Evolutionary conservation across 1,140 invertebrate species (phyloP).

Genomic region (Conopomorpha cramerella): DNA sequence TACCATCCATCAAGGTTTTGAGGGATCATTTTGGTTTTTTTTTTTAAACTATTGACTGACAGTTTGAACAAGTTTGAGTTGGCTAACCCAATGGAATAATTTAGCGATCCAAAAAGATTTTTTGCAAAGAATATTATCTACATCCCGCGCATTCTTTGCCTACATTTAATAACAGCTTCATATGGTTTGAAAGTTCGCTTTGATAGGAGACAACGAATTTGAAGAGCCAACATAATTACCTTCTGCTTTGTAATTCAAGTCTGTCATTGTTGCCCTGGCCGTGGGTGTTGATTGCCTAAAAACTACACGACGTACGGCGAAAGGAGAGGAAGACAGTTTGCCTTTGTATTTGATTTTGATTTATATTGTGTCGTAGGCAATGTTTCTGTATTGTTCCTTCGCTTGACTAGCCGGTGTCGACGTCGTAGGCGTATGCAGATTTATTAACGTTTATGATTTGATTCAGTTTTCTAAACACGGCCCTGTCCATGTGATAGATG

Average conservation of each 20-base stretch:
- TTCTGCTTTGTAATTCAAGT: too few species aligned
- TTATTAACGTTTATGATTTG: too few species aligned
- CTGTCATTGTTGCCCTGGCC: slow-evolving; percentile 10
- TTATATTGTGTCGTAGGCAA: slow-evolving; percentile 40
- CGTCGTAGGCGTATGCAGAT: slow-evolving; percentile 40
- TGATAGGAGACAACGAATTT: too few species aligned
- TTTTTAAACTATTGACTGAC: slow-evolving; percentile 22
- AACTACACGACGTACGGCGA: slow-evolving; percentile 39
- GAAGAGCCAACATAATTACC: too few species aligned
- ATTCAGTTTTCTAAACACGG: too few species aligned
- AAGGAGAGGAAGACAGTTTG: slow-evolving; percentile 38
- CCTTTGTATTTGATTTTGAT: slow-evolving; percentile 42
- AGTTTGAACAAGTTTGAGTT: slow-evolving; percentile 22
- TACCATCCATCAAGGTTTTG: slow-evolving; percentile 24
- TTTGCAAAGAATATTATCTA: too few species aligned
- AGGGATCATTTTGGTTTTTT: slow-evolving; percentile 29
- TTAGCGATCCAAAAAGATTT: too few species aligned
- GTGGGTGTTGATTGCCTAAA: slow-evolving; percentile 59
- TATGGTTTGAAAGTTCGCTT: too few species aligned
- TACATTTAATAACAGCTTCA: too few species aligned
- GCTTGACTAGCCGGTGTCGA: slow-evolving; percentile 23
- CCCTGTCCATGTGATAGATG: too few species aligned
- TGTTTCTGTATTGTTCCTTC: slow-evolving; percentile 31
- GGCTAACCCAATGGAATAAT: too few species aligned
- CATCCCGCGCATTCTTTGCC: too few species aligned